phyloP scores from a whole-genome alignment of 2,888 invertebrate genomes.

The Ormyrus labotus region DNA sequence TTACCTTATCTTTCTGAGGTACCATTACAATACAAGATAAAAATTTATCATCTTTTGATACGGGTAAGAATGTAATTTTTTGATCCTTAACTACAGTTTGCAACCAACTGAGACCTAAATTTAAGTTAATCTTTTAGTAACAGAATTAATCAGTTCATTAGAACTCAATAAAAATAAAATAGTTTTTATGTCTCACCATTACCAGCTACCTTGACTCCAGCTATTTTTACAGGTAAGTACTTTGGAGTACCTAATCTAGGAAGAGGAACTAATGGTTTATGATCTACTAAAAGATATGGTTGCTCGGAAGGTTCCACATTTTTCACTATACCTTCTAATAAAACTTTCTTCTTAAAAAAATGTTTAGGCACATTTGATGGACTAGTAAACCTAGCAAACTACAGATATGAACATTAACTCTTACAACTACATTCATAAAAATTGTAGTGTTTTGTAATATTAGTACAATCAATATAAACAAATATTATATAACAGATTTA shows the following conservation, averaged over 20 bases:
- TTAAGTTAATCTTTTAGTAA: neutral
- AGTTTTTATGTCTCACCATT: conserved; percentile 71
- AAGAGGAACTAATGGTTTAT: conserved; percentile 78
- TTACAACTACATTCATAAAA: conserved; percentile 23
- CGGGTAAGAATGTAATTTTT: conserved; percentile 77
- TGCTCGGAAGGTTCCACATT: conserved; percentile 78
- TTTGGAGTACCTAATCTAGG: conserved; percentile 78
- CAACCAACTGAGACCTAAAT: conserved; percentile 78
- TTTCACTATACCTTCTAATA: conserved; percentile 77
- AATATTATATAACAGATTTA: conserved; percentile 59
- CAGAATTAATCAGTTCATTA: conserved; percentile 8
- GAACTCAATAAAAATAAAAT: conserved; percentile 5
- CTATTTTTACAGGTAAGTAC: conserved; percentile 78
- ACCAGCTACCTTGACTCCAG: conserved; percentile 76
- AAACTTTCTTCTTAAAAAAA: conserved; percentile 78
- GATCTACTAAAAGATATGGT: conserved; percentile 77
- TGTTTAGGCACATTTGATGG: conserved; percentile 79
- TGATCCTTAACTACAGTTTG: conserved; percentile 78
- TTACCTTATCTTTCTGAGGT: conserved; percentile 68
- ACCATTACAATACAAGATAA: conserved; percentile 76
- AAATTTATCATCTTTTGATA: conserved; percentile 73
- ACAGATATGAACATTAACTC: conserved; percentile 57
- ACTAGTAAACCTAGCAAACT: conserved; percentile 81
- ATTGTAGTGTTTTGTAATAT: conserved; percentile 24
- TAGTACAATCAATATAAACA: conserved; percentile 29